A percentile compares a stretch with the other conserved stretches of the same genome.
These are phyloP conservation scores for Oplegnathus fasciatus DNA, from an alignment of 2,113 vertebrate genomes.

Conservation along the genomic window DNA sequence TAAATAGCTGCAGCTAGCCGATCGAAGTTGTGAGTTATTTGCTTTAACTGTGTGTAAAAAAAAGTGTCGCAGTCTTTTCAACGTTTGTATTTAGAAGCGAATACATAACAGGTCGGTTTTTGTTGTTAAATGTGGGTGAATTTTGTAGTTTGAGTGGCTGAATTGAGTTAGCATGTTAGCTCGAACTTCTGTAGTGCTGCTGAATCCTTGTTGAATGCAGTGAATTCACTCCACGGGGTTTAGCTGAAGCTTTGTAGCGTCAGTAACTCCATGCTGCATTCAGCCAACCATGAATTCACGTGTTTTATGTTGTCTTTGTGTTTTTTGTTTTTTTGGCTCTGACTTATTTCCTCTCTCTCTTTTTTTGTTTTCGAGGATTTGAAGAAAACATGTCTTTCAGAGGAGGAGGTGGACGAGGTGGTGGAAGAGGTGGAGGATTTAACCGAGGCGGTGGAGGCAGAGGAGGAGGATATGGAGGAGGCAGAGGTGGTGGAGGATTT, in stretches of 20 bases:
- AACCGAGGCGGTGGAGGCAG: conserved; percentile 62
- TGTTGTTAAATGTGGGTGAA: fast-evolving
- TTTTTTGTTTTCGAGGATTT: not conserved
- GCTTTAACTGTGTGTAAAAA: fast-evolving
- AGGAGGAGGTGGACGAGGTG: conserved; percentile 84
- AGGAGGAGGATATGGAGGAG: conserved; percentile 60
- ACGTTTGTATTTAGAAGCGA: fast-evolving
- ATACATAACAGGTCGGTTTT: fast-evolving
- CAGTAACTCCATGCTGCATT: not conserved
- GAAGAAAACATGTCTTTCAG: conserved; percentile 89
- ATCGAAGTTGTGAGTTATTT: conserved; percentile 12
- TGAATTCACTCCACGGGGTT: not conserved
- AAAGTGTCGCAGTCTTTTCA: fast-evolving
- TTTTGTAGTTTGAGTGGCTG: not conserved
- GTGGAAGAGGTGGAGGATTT: conserved; percentile 74
- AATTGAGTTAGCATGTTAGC: conserved; percentile 48
- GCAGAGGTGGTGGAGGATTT: conserved; percentile 81
- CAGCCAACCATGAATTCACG: not conserved
- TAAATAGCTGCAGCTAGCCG: not conserved
- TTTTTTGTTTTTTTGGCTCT: not conserved
- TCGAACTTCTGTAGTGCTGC: not conserved
- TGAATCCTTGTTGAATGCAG: not conserved
- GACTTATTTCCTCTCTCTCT: not conserved
- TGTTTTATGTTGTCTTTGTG: not conserved
- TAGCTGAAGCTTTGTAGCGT: too few species aligned